Percentiles rank a stretch among this genome's conserved stretches.
Conservation (phyloP, 1,140 invertebrate genomes). For the Telenomus remus region DNA sequence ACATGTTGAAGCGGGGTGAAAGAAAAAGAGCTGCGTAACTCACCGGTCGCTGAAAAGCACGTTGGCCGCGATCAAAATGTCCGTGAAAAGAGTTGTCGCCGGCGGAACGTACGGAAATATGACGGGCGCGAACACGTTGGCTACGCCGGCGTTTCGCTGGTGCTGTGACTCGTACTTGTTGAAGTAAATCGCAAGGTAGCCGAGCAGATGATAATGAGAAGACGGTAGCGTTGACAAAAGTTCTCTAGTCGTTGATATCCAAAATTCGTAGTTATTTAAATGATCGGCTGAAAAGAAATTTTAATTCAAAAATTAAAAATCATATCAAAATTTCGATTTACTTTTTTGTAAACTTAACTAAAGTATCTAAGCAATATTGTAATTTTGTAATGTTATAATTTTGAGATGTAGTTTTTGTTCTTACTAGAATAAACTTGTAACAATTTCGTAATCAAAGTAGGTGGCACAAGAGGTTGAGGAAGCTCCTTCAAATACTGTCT, state of each 20-base stretch:
- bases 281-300: constrained; percentile 60
- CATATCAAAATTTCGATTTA: too few relatives aligned
- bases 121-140: constrained; percentile 71
- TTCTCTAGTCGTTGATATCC: constrained; percentile 69
- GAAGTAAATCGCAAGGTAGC: constrained; percentile 72
- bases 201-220: constrained; percentile 69
- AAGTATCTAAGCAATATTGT: too few relatives aligned
- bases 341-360: too few relatives aligned
- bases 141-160: constrained; percentile 67
- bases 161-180: constrained; percentile 72
- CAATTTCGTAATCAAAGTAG: constrained; percentile 69
- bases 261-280: constrained; percentile 64
- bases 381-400: too few relatives aligned
- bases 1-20: background rate
- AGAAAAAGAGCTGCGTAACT: constrained; percentile 26
- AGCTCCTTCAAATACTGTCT: constrained; percentile 75
- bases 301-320: too few relatives aligned
- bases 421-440: constrained; percentile 69
- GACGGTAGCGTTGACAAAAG: constrained; percentile 66
- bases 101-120: constrained; percentile 72
- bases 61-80: constrained; percentile 67
- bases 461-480: constrained; percentile 73
- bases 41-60: constrained; percentile 66
- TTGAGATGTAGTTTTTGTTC: too few relatives aligned
- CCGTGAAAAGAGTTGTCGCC: constrained; percentile 68